These are phyloP conservation scores for Brenthis daphne DNA, from an alignment of 2,888 invertebrate species.

Conservation along the genomic window DNA sequence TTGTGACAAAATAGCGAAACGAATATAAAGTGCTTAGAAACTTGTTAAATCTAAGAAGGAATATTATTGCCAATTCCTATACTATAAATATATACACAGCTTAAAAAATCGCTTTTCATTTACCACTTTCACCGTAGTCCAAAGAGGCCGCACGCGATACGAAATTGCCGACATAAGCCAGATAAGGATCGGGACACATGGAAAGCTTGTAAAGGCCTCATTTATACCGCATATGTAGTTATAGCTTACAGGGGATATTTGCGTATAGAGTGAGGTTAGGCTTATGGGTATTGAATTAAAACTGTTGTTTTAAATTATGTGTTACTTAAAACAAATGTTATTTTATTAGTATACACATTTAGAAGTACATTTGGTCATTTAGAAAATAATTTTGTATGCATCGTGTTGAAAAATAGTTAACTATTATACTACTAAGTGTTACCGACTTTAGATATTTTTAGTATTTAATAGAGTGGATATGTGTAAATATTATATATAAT, in stretches of 20 bases:
- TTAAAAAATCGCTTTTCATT: constrained; percentile 29
- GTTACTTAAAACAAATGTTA: background rate
- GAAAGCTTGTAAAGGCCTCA: constrained; percentile 52
- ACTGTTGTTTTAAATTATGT: constrained; percentile 13
- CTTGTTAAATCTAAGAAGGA: no score
- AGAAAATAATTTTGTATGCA: no score
- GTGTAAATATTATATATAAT: no score
- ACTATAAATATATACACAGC: background rate
- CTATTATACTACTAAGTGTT: no score
- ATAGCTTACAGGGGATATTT: constrained; percentile 37
- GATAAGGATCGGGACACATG: constrained; percentile 62
- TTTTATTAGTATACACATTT: background rate
- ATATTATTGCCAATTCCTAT: background rate
- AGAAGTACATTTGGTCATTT: no score
- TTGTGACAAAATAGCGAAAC: no score
- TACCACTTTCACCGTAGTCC: constrained; percentile 30
- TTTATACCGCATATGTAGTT: constrained; percentile 38
- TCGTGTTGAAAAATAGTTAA: no score
- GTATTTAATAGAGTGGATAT: no score
- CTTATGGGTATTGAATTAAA: constrained; percentile 23
- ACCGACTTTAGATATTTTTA: no score
- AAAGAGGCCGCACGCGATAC: constrained; percentile 58
- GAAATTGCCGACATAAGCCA: constrained; percentile 50
- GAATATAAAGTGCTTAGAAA: no score
- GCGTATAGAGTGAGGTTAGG: constrained; percentile 29